Base-by-base conservation (phyloP, 2,113 vertebrate species). In the Silurus glanis region DNA sequence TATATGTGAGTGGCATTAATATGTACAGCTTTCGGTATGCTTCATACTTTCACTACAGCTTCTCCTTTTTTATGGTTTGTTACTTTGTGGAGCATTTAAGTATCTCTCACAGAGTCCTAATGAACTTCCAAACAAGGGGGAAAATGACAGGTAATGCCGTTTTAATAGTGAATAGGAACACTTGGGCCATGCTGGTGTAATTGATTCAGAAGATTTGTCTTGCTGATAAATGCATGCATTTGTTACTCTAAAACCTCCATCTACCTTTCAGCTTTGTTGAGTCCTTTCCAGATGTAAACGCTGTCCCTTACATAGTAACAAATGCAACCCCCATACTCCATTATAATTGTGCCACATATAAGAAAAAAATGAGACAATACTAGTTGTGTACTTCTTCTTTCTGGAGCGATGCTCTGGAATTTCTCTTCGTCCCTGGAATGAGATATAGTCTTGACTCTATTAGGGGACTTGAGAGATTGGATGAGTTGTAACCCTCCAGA, bases 401-500 rank as follows among this genome's bases (percentile, higher is more conserved):
- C 0, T 23, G 74, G 85, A 83, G 47, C 49, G 55, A 81, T 85
- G 72, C 69, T 45, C 37, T 37, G 37, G 74, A 56, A 74, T 82
- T 87, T 85, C 82, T 69, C 81, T 55, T 61, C 51, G 10, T 85
- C 83, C 66, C 51, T 53, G 4, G 56, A 13, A 76, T 74, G 86
- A 91, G 85, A 88, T 85, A 90, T 86, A 88, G 86, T 74, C 85
- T 85, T 88, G 85, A 87, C 61, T 83, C 83, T 88, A 78, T 89
- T 86, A 90, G 86, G 80, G 87, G 85, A 85, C 64, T 78, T 88
- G 88, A 89, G 87, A 86, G 89, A 90, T 91, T 90, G 90, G 91
- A 83, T 88, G 83, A 87, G 49, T 49, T 64, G 83, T n/a, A 85
- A 87, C 78, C 17, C 80, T 84, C 83, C 56, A 89, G 88, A 93